Base-by-base conservation (phyloP, 2,113 vertebrate genomes). In the Willisornis vidua region DNA sequence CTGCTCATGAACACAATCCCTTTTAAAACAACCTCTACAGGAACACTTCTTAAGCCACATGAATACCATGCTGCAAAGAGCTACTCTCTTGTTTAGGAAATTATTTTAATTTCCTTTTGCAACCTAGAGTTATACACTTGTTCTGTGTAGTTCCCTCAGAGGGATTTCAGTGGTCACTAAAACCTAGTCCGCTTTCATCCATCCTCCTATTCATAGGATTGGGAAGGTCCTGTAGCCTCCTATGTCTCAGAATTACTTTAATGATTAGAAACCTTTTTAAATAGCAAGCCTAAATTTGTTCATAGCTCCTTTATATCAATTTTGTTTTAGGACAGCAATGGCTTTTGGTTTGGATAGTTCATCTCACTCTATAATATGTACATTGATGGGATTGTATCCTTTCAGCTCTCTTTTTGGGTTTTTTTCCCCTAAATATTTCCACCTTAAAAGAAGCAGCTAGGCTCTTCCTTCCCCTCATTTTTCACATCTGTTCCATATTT, bases 401-500 rank as follows among this genome's bases (percentile, higher is more conserved):
- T 74, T 54, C 68, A 86, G 10, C 2, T 37, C 4, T 52, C 12
- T 22, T n/a, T 25, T 9, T 2, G 3, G 41, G 41, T 12, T 1
- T 15, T 1, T 6, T 2, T 4, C 5, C 3, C 4, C 23, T 14
- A 87, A 76, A 20, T 1, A 57, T 72, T 90, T 85, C 71, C 4
- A 7, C 46, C 59, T 49, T 85, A 78, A 68, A 85, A 87, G 9
- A 82, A 70, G 63, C 59, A 46, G 10, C 18, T 19, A 68, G 4
- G 16, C 31, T 86, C 10, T 88, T 91, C 45, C 46, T 90, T 70
- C 19, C 15, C 16, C 48, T 83, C 57, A 84, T 71, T 94, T 85
- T 86, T 80, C 48, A 67, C 86, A 84, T 77, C 63, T 88, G 57
- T 83, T 95, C 92, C 91, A 77, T 39, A 57, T 90, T 95, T 80